Evolutionary conservation across 1,140 invertebrate species (phyloP).

Genomic region (Neoseiulus cucumeris): DNA sequence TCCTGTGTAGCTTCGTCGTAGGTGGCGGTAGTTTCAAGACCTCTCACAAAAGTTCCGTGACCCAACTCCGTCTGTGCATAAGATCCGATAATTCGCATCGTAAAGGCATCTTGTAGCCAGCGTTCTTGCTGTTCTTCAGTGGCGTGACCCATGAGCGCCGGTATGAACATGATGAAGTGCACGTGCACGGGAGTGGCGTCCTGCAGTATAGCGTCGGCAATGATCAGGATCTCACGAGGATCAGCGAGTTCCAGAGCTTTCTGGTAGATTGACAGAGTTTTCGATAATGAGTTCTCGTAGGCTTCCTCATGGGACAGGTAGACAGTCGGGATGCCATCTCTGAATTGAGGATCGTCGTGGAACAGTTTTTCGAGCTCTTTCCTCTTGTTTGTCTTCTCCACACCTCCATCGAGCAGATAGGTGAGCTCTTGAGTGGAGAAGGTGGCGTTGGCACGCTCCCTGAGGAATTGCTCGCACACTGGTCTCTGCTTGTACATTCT

Average conservation of each 20-base stretch:
- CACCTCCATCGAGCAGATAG: slow-evolving; percentile 49
- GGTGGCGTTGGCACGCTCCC: slow-evolving; percentile 49
- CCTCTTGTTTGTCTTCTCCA: slow-evolving; percentile 44
- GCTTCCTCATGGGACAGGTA: slow-evolving; percentile 66
- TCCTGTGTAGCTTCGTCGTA: slow-evolving; percentile 64
- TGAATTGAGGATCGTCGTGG: slow-evolving; percentile 38
- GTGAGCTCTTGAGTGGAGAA: slow-evolving; percentile 54
- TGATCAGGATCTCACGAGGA: slow-evolving; percentile 37
- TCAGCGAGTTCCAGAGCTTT: slow-evolving; percentile 48
- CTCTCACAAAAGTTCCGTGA: slow-evolving; percentile 75
- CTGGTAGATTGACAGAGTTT: slow-evolving; percentile 37
- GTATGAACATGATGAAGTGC: slow-evolving; percentile 82
- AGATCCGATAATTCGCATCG: slow-evolving; percentile 62
- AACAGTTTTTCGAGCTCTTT: slow-evolving; percentile 33
- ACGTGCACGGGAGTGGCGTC: slow-evolving; percentile 60
- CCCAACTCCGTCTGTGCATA: slow-evolving; percentile 90
- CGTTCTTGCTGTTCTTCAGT: slow-evolving; percentile 60
- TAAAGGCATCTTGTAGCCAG: slow-evolving; percentile 64
- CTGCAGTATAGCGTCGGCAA: slow-evolving; percentile 52
- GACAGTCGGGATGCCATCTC: slow-evolving; percentile 44
- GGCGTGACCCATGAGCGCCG: slow-evolving; percentile 63
- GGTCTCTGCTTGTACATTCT: too few species aligned
- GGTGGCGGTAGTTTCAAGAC: slow-evolving; percentile 70
- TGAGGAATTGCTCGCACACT: slow-evolving; percentile 34
- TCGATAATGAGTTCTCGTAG: slow-evolving; percentile 55